Conservation (phyloP, 2,113 vertebrate genomes). For the Phrynosoma blainvillii region DNA sequence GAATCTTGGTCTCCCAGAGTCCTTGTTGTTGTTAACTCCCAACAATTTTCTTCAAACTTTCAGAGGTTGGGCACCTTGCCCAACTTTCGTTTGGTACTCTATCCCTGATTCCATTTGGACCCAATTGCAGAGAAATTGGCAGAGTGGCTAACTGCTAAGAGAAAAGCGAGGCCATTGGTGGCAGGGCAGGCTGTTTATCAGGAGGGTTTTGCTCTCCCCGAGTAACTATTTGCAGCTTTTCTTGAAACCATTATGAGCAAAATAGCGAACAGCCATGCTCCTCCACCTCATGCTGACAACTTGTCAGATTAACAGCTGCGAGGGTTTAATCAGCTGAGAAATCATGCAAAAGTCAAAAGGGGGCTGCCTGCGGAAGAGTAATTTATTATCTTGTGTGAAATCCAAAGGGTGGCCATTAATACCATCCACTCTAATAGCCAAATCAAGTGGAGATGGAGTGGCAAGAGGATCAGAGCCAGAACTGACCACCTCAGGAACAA, state of each 20-base stretch:
- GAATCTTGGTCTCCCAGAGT: no score
- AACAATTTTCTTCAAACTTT: no score
- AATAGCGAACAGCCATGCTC: slow-evolving; percentile 53
- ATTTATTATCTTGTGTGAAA: background rate
- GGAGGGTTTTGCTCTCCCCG: background rate
- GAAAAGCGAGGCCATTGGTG: background rate
- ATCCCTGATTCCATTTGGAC: background rate
- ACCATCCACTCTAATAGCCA: background rate
- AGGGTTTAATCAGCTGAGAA: slow-evolving; percentile 42
- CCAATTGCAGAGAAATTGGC: background rate
- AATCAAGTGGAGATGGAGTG: background rate
- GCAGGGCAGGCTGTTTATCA: slow-evolving; percentile 48
- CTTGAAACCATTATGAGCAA: background rate
- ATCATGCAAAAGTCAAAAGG: background rate
- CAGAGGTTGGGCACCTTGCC: background rate
- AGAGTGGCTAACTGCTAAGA: background rate
- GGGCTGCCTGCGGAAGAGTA: background rate
- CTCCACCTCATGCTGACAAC: slow-evolving; percentile 39
- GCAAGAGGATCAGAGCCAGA: background rate
- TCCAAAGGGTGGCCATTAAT: fast-evolving
- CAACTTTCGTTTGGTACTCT: background rate
- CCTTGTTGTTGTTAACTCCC: no score
- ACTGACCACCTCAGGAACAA: no score
- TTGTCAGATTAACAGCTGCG: slow-evolving; percentile 57
- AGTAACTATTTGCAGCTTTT: slow-evolving; percentile 2